Percentiles rank a stretch among this genome's conserved stretches.
These are phyloP conservation scores for Mastomys coucha DNA, from an alignment of 2,113 vertebrate genomes.

Conservation along the genomic window DNA sequence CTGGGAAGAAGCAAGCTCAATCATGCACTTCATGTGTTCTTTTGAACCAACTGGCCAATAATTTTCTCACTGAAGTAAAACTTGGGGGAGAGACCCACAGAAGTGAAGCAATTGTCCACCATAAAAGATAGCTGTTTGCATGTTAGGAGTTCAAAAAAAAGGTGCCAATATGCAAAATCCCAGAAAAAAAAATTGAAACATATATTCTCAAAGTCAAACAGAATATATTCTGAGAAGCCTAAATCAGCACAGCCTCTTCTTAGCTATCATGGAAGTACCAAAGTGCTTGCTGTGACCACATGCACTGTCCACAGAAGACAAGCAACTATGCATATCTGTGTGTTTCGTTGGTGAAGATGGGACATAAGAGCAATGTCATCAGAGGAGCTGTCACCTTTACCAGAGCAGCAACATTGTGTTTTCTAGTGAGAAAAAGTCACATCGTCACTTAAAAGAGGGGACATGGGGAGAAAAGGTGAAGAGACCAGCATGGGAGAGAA, in stretches of 20 bases:
- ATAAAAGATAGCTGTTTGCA: background rate
- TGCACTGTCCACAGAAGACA: slow-evolving; percentile 28
- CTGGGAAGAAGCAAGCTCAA: slow-evolving; percentile 59
- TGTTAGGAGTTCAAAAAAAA: slow-evolving; percentile 10
- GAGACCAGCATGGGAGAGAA: background rate
- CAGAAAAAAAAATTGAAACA: background rate
- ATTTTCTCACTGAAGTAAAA: slow-evolving; percentile 70
- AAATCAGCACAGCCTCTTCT: background rate
- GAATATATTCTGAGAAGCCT: slow-evolving; percentile 1
- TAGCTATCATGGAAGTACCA: slow-evolving; percentile 27
- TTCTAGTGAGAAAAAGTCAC: slow-evolving; percentile 2
- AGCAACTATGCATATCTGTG: background rate
- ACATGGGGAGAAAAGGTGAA: background rate
- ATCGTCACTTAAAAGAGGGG: background rate
- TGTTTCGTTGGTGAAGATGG: background rate
- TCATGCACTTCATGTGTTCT: slow-evolving; percentile 64
- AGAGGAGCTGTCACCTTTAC: background rate
- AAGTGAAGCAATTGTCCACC: background rate
- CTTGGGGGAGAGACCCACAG: background rate
- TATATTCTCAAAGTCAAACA: slow-evolving; percentile 9
- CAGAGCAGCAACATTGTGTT: background rate
- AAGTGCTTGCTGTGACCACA: background rate
- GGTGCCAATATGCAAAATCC: background rate
- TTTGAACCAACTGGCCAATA: slow-evolving; percentile 52
- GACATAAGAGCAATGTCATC: background rate